Base-by-base conservation (phyloP, 2,113 vertebrate genomes). In the Brienomyrus longianalis region DNA sequence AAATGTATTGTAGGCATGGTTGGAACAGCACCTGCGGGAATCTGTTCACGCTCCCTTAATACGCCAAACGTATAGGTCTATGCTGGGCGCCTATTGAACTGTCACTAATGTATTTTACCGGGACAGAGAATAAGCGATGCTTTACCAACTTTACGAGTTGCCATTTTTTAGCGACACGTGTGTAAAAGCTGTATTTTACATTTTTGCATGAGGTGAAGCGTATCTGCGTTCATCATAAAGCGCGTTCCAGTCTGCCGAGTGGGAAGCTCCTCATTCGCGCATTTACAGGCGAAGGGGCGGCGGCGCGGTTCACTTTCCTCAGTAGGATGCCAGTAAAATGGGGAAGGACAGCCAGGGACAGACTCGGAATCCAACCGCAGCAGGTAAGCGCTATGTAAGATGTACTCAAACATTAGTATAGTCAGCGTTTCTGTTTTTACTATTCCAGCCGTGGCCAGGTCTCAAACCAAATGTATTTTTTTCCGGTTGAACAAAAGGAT, bases 361-460 rank as follows among this genome's bases (percentile, higher is more conserved):
- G 85, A 91, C 84, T 93, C 91, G 87, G 89, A 91, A 90, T 92
- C 93, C 77, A 89, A 93, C 85, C 93, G 90, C 86, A 48, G 89
- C 93, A 93, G 95, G 95, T 96, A 95, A 93, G 94, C 6, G 11
- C 43, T 5, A 62, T 84, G 83, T n/a, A 6, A 56, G 43, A 89
- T 43, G 45, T 83, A 31, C 74, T 27, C 74, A 43, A 80, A 17
- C 74, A 39, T 80, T 35, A 39, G 17, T 43, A 43, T 80, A 17
- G 15, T 80, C 74, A 80, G 35, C 74, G 6, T 80, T 80, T 43
- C 74, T 80, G 17, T 39, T 80, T 80, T 39, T 80, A 17, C 3
- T 43, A 43, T 80, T 80, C 1, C 35, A 43, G 35, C 35, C 13
- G 31, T 39, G 31, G 13, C 74, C 35, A 80, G 31, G 13, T 80